Base-by-base conservation (phyloP, 2,113 vertebrate species). In the Lethenteron camtschaticum region DNA sequence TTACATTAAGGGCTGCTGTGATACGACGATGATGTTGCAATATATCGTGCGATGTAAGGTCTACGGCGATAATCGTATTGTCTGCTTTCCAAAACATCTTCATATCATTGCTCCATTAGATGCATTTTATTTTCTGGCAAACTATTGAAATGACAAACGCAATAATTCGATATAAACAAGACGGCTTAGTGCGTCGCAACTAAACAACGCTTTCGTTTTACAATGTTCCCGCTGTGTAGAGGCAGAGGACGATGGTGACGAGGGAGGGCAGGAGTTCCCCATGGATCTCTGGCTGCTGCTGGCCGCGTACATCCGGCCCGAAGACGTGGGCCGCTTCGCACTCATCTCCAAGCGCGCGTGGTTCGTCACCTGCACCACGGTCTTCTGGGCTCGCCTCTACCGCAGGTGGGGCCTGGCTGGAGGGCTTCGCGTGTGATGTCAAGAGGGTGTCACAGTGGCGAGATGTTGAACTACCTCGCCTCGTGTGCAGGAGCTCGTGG, bases 371-470 rank as follows among this genome's bases (percentile, higher is more conserved):
- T 99, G 90, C 80, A 99, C 92, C 74, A 89, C 92, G 68, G 92
- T 84, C 58, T 99, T 99, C 80, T 96, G 94, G 92, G 88, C 84
- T 75, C 84, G 94, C 76, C 84, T 99, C 20, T 99, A 99, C 78
- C 86, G 82, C 81, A 89, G 90, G 92, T 95, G 75, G 78, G 77
- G 66, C 69, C 18, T 71, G 56, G n/a, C 63, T 74, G 72, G 68
- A 69, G 73, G 72, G 68, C 56, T 58, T 76, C 41, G 41, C 41
- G 41, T 41, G 41, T 41, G 41, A 41, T 41, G 41, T 41, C 41
- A 41, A 7, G 41, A 7, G 41, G 41, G 41, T 41, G 41, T 7
- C 41, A 41, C 41, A 41, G 41, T 41, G 41, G 41, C 41, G 41
- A 41, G 41, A 41, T 41, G 41, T 41, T 41, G 41, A 41, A 41